Percentiles rank a stretch among this genome's conserved stretches.
Evolutionary conservation across 2,113 vertebrate genomes (phyloP).

Genomic region (Capra hircus): DNA sequence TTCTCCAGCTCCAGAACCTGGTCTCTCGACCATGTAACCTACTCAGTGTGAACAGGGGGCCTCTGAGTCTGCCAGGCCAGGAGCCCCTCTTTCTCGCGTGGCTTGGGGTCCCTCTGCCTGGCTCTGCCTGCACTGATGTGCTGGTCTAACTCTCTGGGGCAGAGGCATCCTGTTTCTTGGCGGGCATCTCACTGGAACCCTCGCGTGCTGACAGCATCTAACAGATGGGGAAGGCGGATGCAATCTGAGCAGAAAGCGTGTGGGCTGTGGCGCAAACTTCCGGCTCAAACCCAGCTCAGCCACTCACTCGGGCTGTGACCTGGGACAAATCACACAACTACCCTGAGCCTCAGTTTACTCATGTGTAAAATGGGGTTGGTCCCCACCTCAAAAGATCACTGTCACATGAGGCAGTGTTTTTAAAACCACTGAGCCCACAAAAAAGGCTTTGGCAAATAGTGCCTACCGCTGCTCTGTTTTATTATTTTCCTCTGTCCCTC

Average conservation of each 20-base stretch:
- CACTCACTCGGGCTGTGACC: neutral
- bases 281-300: neutral
- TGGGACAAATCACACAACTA: neutral
- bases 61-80: neutral
- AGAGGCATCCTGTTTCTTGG: neutral
- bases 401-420: neutral
- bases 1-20: neutral
- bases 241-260: neutral
- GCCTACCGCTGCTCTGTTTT: neutral
- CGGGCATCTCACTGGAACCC: neutral
- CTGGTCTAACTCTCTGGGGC: neutral
- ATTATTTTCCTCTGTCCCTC: neutral
- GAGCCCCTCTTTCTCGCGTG: fast-evolving
- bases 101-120: neutral
- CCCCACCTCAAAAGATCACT: neutral
- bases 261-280: neutral
- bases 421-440: neutral
- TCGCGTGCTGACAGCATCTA: neutral
- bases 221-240: neutral
- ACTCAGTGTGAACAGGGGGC: neutral
- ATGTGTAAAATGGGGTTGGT: neutral
- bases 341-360: neutral
- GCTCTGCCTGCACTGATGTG: neutral
- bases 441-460: neutral
- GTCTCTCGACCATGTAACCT: neutral